Evolutionary conservation across 2,888 invertebrate genomes (phyloP), one percentile per base, ranked within the genome.

Genomic region (Bombyx huttoni): DNA sequence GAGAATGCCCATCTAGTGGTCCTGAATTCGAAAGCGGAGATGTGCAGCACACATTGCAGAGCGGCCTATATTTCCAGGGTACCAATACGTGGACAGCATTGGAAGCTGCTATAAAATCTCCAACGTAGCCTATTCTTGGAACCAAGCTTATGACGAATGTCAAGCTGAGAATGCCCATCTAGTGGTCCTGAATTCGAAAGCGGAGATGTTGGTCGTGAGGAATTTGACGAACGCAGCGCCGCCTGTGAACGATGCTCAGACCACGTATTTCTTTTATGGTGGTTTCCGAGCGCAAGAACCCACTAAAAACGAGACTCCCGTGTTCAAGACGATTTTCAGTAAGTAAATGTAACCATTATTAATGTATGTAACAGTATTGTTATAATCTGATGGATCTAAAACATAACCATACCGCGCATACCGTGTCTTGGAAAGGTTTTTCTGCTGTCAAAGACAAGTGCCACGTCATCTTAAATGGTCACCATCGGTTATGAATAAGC

Each of bases 241-340:
- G 0, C 46, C 1, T 0, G 52, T 68, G 0, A 0, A 0, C 0
- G 62, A 55, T 0, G 54, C 73, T 0, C 48, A 12, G 0, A 47
- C 58, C 0, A 45, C 53, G 0, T 79, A 67, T 63, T 82, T 75
- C 59, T 77, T 69, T 63, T 73, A 58, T 13, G 81, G 73, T 3
- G 84, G 84, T 0, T 67, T 74, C 49, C 67, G 81, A 57, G 79
- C 84, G 0, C 53, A 62, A 0, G 58, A 56, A 13, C 65, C 65
- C 0, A 56, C 54, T 3, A 64, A 61, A 7, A 65, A 65, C 6
- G 57, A 61, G 5, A 62, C 72, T 0, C 57, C 61, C 10, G 68
- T 73, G 9, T 84, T 80, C 51, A 73, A 62, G 55, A 84, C 84
- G n/a, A 64, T 84, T 45, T 79, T 78, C 13, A 78, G 83, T 83